Base-by-base conservation (phyloP, 2,888 invertebrate genomes). In the Lepidocyrtoides sp. region DNA sequence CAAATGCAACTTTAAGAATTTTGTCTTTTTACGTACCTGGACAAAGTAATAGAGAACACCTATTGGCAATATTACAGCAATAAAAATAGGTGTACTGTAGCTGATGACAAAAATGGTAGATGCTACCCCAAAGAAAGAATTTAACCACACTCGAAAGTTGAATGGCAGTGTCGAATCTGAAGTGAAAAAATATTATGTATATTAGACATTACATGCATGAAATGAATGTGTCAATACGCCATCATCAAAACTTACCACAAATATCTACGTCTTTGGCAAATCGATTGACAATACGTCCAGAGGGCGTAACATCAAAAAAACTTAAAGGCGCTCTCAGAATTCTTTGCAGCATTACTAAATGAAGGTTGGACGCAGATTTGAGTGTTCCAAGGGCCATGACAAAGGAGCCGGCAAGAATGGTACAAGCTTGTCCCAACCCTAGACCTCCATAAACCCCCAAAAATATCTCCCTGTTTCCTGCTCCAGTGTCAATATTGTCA, bases 21-120 rank as follows among this genome's bases (percentile, higher is more conserved):
- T n/a, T n/a, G n/a, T n/a, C n/a, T n/a, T n/a, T n/a, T n/a, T n/a
- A n/a, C n/a, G n/a, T n/a, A n/a, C n/a, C 96, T 96, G 94, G 93
- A 98, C 97, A 94, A 98, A 96, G 95, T 98, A 98, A 95, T 98
- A 98, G 92, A 98, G 94, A 77, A 97, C 93, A 60, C 97, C 97
- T 94, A 99, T 97, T 14, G 98, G 98, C 93, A 98, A 90, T 92
- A 98, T 97, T 89, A 98, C 97, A 75, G 96, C 96, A 94, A 98
- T 95, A 95, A 99, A 98, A 94, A 97, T 96, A 2, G 98, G 98
- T 79, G 98, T 98, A 93, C 98, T 97, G 94, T 96, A 96, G 95
- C 97, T 97, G 95, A 99, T 98, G 92, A 99, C 98, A 87, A 98
- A 98, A 3, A 36, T 36, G 7, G 7, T 2, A 36, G 7, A 36